Percentiles rank a stretch among this genome's conserved stretches.
These are phyloP conservation scores for Caenorhabditis latens DNA, from an alignment of 1,140 invertebrate genomes.

Conservation along the genomic window DNA sequence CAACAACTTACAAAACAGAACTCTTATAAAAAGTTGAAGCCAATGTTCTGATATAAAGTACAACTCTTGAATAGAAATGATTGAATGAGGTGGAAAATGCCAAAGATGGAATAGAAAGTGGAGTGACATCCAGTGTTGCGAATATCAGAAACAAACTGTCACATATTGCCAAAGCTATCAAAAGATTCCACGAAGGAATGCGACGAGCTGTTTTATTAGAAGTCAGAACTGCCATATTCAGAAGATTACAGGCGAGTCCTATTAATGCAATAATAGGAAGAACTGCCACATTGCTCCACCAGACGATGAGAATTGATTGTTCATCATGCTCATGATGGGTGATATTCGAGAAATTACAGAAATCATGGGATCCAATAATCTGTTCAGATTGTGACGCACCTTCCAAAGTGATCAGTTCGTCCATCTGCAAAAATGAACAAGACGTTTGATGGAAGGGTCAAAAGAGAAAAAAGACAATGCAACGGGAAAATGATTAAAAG, in stretches of 20 bases:
- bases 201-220: conserved; percentile 71
- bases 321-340: conserved; percentile 60
- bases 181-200: conserved; percentile 76
- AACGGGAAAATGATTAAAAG: neutral
- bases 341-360: conserved; percentile 61
- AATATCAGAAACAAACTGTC: conserved; percentile 75
- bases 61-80: conserved; percentile 71
- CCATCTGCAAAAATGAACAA: conserved; percentile 51
- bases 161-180: conserved; percentile 74
- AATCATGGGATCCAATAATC: conserved; percentile 51
- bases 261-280: conserved; percentile 72
- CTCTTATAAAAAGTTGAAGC: conserved; percentile 78
- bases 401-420: conserved; percentile 55
- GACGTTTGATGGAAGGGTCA: neutral
- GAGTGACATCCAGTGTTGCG: conserved; percentile 74
- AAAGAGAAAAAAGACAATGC: conserved; percentile 35
- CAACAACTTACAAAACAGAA: conserved; percentile 72
- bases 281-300: conserved; percentile 76
- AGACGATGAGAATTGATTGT: conserved; percentile 72
- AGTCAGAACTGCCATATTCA: conserved; percentile 75
- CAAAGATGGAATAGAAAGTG: conserved; percentile 67
- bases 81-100: conserved; percentile 69
- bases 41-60: conserved; percentile 73
- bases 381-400: conserved; percentile 51
- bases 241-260: conserved; percentile 73